Base-by-base conservation (phyloP, 2,113 vertebrate genomes). In the Indicator maculatus region DNA sequence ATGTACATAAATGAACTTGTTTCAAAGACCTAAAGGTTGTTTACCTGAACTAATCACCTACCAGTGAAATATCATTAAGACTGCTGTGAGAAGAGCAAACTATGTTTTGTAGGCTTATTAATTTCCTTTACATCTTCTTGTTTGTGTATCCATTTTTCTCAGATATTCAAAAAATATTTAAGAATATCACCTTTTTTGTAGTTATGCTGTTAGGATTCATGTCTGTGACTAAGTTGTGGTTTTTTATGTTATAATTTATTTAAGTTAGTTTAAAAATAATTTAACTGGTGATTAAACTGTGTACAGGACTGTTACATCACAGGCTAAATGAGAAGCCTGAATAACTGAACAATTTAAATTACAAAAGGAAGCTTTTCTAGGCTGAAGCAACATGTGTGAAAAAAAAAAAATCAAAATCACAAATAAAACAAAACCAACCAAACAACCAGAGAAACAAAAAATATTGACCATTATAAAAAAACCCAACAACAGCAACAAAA, bases 201-300 rank as follows among this genome's bases (percentile, higher is more conserved):
- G 66, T 59, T 8, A 12, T 44, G 8, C 4, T 66, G 2, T 9
- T 65, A 47, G 6, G 3, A 55, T 83, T 65, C 5, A 45, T 31
- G 19, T n/a, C 6, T 36, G 27, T 16, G 4, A 36, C 9, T 8
- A 58, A 66, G 9, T 61, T 89, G 0, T 10, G 3, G 1, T 5
- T 38, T 78, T 39, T 24, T 28, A n/a, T 16, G 13, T 31, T 9
- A 9, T 24, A 6, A 50, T 88, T 58, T 65, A 45, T 52, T 55
- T 58, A 58, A 52, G 15, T 41, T 28, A 20, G 45, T 67, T 36
- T 16, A 3, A 8, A 67, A 75, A 24, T 50, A 28, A 60, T n/a
- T 63, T 39, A 74, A 18, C 2, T 67, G 5, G 5, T 2, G 3
- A 3, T 64, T 67, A 67, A 88, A 79, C 12, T 33, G 36, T 16